phyloP scores from a whole-genome alignment of 2,888 invertebrate species.

The Dicranocentrus wangi region DNA sequence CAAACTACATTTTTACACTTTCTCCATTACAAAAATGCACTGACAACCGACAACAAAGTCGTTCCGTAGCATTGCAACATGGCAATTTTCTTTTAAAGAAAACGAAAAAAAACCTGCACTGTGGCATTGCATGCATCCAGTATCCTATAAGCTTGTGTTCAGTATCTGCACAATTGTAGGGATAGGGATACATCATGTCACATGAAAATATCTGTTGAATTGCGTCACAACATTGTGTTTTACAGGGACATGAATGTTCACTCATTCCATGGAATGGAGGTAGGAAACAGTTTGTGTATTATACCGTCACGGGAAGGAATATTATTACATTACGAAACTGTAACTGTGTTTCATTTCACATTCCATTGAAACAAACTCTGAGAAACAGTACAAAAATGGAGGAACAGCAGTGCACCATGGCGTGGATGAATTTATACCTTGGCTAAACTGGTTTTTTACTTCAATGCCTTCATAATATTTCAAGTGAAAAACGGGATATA shows the following conservation, averaged over 20 bases:
- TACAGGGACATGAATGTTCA: constrained; percentile 28
- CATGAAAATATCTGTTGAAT: constrained; percentile 52
- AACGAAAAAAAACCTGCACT: neutral
- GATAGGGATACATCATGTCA: constrained; percentile 21
- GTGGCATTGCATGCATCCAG: neutral
- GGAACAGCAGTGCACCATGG: no score
- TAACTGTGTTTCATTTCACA: constrained; percentile 16
- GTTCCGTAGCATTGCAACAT: neutral
- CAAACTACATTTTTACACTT: constrained; percentile 23
- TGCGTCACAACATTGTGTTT: constrained; percentile 57
- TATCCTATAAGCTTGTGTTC: constrained; percentile 1
- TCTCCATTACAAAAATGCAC: constrained; percentile 11
- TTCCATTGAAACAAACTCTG: neutral
- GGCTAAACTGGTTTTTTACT: constrained; percentile 44
- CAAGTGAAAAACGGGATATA: constrained; percentile 8
- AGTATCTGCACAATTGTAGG: neutral
- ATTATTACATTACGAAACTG: neutral
- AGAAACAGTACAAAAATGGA: no score
- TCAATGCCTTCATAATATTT: constrained; percentile 50
- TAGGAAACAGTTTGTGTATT: neutral
- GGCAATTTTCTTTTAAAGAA: no score
- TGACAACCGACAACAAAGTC: constrained; percentile 15
- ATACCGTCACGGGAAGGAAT: neutral
- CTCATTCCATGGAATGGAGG: neutral
- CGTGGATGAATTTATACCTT: constrained; percentile 4